phyloP scores from a whole-genome alignment of 2,113 vertebrate genomes.

The Oxygymnocypris stewartii region DNA sequence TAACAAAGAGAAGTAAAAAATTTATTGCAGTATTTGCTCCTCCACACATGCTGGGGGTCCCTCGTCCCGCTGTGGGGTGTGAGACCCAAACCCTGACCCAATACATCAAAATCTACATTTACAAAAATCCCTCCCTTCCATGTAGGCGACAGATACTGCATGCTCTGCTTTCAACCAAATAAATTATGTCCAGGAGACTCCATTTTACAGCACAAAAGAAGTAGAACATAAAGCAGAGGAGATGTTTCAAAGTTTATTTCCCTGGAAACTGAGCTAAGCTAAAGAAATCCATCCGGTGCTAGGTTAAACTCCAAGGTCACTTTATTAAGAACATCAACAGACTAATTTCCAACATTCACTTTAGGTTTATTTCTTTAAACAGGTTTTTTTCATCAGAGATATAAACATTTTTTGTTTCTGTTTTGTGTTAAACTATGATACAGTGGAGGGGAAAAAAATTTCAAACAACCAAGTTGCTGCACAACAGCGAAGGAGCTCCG shows the following conservation, averaged over 20 bases:
- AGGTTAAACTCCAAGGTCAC: conserved; percentile 99
- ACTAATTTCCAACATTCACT: conserved; percentile 99
- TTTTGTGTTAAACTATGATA: conserved; percentile 99
- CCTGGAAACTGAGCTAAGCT: conserved; percentile 81
- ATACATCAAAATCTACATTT: conserved; percentile 99
- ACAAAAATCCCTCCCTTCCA: conserved; percentile 86
- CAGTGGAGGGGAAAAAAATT: conserved; percentile 99
- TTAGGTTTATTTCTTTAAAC: conserved; percentile 85
- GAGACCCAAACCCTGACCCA: conserved; percentile 77
- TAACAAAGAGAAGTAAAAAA: conserved; percentile 99
- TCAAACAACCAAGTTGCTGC: conserved; percentile 99
- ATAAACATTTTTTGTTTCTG: conserved; percentile 90
- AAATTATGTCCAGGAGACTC: conserved; percentile 90
- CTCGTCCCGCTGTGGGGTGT: conserved; percentile 84
- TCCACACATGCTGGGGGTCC: conserved; percentile 93
- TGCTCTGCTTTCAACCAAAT: conserved; percentile 89
- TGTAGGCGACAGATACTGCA: conserved; percentile 99
- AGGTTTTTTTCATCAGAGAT: conserved; percentile 90
- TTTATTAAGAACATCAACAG: conserved; percentile 99
- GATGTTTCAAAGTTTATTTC: conserved; percentile 83
- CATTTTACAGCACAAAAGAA: conserved; percentile 90
- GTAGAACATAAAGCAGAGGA: conserved; percentile 60
- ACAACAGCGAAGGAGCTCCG: conserved; percentile 99
- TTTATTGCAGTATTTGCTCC: conserved; percentile 99
- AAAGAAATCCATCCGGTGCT: conserved; percentile 93